Evolutionary conservation across 2,797 vertebrate genomes (phyloP).

Genomic region (Chaunax sp.): DNA sequence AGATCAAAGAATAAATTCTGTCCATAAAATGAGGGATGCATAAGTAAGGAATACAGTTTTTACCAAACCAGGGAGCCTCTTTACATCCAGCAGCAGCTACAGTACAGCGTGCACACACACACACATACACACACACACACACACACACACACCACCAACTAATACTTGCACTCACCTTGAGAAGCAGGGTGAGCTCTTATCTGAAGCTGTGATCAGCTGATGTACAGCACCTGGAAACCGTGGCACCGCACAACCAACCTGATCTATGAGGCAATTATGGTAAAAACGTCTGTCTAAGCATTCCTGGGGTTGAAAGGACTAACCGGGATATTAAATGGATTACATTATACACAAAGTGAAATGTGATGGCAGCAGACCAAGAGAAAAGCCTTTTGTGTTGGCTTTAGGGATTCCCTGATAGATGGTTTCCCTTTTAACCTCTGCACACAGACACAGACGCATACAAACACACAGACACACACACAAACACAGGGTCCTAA

Average conservation of each 20-base stretch:
- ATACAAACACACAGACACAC: constrained; percentile 12
- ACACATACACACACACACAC: no score
- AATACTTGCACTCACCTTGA: constrained; percentile 58
- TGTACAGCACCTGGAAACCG: constrained; percentile 58
- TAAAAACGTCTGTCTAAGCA: constrained; percentile 77
- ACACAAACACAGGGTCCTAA: neutral
- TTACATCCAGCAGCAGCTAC: no score
- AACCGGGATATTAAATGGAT: constrained; percentile 75
- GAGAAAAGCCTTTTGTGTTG: constrained; percentile 45
- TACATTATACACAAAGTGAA: constrained; percentile 75
- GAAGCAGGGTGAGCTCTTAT: constrained; percentile 45
- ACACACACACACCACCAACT: neutral
- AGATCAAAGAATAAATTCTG: no score
- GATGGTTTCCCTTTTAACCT: constrained; percentile 36
- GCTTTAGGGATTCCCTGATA: constrained; percentile 47
- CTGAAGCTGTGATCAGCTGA: constrained; percentile 68
- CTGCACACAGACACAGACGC: constrained; percentile 14
- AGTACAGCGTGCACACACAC: no score
- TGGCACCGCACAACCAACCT: constrained; percentile 40
- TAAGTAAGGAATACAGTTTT: no score
- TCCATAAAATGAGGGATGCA: no score
- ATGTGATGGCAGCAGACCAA: constrained; percentile 69
- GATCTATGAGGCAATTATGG: constrained; percentile 75
- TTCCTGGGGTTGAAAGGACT: constrained; percentile 72
- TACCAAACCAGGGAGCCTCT: no score